Conservation (phyloP, 1,140 invertebrate genomes). For the Zaprionus ornatus region DNA sequence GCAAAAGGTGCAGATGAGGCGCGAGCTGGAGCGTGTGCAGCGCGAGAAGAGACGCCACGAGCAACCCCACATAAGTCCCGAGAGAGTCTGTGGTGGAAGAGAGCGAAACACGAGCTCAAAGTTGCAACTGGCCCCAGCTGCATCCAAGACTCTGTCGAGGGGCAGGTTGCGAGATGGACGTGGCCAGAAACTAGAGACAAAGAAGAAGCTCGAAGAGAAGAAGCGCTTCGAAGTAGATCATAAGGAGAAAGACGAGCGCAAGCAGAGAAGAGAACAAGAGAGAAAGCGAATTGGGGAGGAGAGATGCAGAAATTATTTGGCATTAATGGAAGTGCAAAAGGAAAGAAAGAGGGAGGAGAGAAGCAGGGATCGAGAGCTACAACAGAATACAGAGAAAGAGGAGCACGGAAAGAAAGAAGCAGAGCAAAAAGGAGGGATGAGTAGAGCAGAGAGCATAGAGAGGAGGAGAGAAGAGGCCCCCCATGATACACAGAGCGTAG, state of each 20-base stretch:
- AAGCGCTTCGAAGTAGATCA: background rate
- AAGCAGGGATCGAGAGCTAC: background rate
- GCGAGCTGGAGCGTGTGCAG: slow-evolving; percentile 26
- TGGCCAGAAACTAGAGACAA: background rate
- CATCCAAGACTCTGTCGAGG: too few species aligned
- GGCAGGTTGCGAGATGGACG: background rate
- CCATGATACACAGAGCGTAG: background rate
- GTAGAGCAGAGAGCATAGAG: background rate
- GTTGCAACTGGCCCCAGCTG: too few species aligned
- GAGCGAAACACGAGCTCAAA: background rate
- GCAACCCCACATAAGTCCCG: background rate
- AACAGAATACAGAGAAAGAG: background rate
- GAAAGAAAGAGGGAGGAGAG: background rate
- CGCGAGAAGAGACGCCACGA: background rate
- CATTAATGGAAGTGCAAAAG: background rate
- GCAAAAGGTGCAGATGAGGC: slow-evolving; percentile 16
- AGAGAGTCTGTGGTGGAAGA: background rate
- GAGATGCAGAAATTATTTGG: background rate
- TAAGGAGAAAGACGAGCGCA: background rate
- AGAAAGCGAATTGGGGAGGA: background rate
- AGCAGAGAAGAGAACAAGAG: background rate
- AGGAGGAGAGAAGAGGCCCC: background rate
- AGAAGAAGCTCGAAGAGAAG: background rate
- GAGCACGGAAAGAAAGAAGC: background rate
- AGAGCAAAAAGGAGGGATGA: background rate